Evolutionary conservation across 2,113 vertebrate genomes (phyloP).

Genomic region (Promerops cafer): DNA sequence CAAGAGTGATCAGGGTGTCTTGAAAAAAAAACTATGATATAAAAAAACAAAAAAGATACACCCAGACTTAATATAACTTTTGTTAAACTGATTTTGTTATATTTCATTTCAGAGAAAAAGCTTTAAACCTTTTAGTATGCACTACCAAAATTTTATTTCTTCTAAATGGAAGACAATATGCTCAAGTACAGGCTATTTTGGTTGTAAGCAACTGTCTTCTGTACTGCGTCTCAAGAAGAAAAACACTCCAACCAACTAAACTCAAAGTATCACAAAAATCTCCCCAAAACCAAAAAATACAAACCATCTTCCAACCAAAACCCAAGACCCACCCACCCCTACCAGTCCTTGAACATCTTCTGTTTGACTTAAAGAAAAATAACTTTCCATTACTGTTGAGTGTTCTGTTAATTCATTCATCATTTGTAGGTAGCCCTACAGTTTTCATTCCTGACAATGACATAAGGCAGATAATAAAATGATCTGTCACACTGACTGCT

Average conservation of each 20-base stretch:
- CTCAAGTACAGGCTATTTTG: neutral
- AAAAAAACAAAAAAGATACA: neutral
- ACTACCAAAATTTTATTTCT: neutral
- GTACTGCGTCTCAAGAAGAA: neutral
- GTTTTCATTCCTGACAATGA: neutral
- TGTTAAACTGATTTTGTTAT: neutral
- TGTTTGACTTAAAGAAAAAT: neutral
- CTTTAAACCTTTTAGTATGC: neutral
- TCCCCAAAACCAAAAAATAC: neutral
- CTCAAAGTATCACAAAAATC: neutral
- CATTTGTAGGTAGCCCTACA: neutral
- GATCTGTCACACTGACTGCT: neutral
- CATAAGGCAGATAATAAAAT: neutral
- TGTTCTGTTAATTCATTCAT: neutral
- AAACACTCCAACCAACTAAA: neutral
- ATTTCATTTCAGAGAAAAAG: neutral
- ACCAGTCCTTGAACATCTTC: neutral
- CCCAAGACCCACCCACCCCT: neutral
- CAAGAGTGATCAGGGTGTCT: neutral
- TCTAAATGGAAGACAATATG: neutral
- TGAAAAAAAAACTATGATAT: neutral
- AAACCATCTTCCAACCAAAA: neutral
- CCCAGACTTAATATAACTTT: neutral
- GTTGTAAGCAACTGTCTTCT: neutral
- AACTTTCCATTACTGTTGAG: neutral